Percentiles rank a stretch among this genome's conserved stretches.
Evolutionary conservation across 2,113 vertebrate genomes (phyloP).

Genomic region (Diphyllodes magnificus): DNA sequence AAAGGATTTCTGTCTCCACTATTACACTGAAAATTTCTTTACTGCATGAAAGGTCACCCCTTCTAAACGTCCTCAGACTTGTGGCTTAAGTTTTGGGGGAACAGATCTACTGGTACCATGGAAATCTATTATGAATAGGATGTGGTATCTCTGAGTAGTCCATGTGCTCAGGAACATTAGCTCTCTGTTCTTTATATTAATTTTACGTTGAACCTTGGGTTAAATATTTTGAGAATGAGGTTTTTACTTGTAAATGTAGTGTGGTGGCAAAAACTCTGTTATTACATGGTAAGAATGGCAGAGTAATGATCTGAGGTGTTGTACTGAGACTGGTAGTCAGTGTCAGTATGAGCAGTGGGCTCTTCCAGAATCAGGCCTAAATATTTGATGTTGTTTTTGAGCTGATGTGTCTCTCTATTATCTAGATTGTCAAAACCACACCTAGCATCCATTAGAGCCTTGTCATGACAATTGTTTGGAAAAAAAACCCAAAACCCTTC

Average conservation of each 20-base stretch:
- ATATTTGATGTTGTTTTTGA: background rate
- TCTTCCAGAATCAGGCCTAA: background rate
- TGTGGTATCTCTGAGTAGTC: background rate
- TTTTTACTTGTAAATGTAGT: background rate
- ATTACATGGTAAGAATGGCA: background rate
- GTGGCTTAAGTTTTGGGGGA: background rate
- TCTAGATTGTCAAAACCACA: background rate
- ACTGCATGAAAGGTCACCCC: background rate
- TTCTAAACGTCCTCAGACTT: background rate
- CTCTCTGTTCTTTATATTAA: background rate
- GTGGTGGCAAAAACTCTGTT: background rate
- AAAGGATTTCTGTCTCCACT: conserved; percentile 39
- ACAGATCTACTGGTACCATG: background rate
- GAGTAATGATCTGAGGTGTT: background rate
- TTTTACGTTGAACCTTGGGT: background rate
- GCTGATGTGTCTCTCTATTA: background rate
- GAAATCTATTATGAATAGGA: background rate
- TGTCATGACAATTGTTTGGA: background rate
- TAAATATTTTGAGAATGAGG: background rate
- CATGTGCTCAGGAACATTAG: background rate
- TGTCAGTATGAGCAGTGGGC: background rate
- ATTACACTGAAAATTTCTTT: conserved; percentile 12
- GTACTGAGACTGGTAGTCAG: background rate
- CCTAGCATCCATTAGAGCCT: background rate
- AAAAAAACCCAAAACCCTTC: background rate